These are phyloP conservation scores for Nowickia ferox DNA, from an alignment of 2,888 invertebrate genomes.

Conservation along the genomic window DNA sequence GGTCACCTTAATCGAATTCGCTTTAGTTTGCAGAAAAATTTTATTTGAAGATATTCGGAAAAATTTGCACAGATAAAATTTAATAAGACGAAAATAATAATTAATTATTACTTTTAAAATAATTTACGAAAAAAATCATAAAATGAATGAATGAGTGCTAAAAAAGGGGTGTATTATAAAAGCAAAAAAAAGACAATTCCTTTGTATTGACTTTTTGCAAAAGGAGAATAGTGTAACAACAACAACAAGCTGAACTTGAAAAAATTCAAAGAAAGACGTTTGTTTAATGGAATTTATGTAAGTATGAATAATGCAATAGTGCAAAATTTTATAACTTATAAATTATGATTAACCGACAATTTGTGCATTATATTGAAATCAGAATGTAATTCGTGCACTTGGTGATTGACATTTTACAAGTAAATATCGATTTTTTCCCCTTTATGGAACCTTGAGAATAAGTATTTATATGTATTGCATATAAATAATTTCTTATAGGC, in stretches of 20 bases:
- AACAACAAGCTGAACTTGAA: slow-evolving; percentile 60
- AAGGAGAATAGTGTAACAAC: slow-evolving; percentile 20
- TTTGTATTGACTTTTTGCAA: slow-evolving; percentile 57
- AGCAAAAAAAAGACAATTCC: slow-evolving; percentile 13
- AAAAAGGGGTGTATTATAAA: slow-evolving; percentile 57
- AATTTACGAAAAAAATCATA: neutral
- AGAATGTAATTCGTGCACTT: slow-evolving; percentile 37
- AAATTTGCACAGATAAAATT: slow-evolving; percentile 17
- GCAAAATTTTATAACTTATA: neutral
- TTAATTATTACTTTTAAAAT: neutral
- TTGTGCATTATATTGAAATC: neutral
- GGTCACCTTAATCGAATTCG: neutral
- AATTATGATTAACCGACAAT: neutral
- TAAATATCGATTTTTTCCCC: slow-evolving; percentile 62
- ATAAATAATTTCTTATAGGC: too few species aligned
- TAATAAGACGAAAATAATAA: neutral
- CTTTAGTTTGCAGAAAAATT: slow-evolving; percentile 46
- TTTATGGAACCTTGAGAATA: slow-evolving; percentile 44
- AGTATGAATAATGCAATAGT: slow-evolving; percentile 34
- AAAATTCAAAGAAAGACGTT: slow-evolving; percentile 31
- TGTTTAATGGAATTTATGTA: slow-evolving; percentile 43
- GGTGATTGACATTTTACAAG: slow-evolving; percentile 45
- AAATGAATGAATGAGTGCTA: neutral
- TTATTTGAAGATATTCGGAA: too few species aligned
- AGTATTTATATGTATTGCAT: too few species aligned